Conservation (phyloP, 2,113 vertebrate genomes). For the Aegithalos caudatus region DNA sequence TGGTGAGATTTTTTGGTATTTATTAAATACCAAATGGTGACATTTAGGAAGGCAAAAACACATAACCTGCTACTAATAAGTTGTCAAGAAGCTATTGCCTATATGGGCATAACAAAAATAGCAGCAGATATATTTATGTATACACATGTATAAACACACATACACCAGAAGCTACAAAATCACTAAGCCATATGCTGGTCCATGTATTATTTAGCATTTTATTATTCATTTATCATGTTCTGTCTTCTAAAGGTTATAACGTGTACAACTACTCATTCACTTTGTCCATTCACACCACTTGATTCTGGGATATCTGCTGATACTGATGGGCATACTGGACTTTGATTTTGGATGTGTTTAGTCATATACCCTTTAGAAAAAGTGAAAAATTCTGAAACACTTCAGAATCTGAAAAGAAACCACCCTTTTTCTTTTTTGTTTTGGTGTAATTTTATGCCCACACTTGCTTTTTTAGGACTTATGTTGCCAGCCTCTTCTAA, state of each 20-base stretch:
- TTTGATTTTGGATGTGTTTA: neutral
- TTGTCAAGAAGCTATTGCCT: neutral
- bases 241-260: neutral
- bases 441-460: neutral
- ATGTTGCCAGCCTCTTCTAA: neutral
- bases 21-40: conserved; percentile 16
- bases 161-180: neutral
- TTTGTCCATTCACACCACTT: neutral
- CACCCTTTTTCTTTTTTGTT: too few relatives aligned
- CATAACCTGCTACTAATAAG: neutral
- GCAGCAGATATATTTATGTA: neutral
- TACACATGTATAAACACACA: neutral
- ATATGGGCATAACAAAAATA: neutral
- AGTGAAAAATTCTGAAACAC: neutral
- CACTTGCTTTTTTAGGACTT: neutral
- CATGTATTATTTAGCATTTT: neutral
- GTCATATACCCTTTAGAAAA: neutral
- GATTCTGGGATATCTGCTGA: neutral
- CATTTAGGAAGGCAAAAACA: neutral
- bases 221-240: neutral
- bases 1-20: neutral
- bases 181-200: neutral
- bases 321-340: neutral
- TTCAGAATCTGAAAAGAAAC: neutral
- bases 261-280: neutral